phyloP scores from a whole-genome alignment of 2,888 invertebrate species.

The Melitaea athalia region DNA sequence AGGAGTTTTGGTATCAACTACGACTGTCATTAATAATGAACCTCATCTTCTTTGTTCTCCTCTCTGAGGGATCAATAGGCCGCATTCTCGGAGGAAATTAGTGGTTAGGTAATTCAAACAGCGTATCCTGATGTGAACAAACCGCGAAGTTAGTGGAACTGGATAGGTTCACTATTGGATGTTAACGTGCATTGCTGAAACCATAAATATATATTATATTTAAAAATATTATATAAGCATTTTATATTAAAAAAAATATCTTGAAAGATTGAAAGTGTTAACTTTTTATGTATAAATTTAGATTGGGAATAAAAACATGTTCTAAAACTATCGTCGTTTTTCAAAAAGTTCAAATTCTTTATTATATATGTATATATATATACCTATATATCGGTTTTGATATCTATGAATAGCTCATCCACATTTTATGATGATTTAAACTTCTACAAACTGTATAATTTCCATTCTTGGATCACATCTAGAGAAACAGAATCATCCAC shows the following conservation, averaged over 20 bases:
- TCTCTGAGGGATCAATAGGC: conserved; percentile 49
- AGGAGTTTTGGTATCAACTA: conserved; percentile 45
- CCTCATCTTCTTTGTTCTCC: conserved; percentile 43
- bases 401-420: too few relatives aligned
- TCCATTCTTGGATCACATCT: conserved; percentile 15
- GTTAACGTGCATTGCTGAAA: not conserved
- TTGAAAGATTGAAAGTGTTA: too few relatives aligned
- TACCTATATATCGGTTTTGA: too few relatives aligned
- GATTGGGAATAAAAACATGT: too few relatives aligned
- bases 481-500: conserved; percentile 12
- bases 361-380: too few relatives aligned
- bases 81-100: conserved; percentile 55
- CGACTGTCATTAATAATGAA: conserved; percentile 43
- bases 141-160: conserved; percentile 6
- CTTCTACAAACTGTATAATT: not conserved
- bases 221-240: too few relatives aligned
- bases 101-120: conserved; percentile 39
- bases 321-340: too few relatives aligned
- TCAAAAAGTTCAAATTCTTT: too few relatives aligned
- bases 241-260: too few relatives aligned
- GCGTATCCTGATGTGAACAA: conserved; percentile 19
- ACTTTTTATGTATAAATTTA: too few relatives aligned
- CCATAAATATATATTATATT: too few relatives aligned
- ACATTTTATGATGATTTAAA: too few relatives aligned
- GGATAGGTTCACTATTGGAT: not conserved